These are phyloP conservation scores for Caenorhabditis uteleia DNA, from an alignment of 2,888 invertebrate genomes.

Conservation along the genomic window DNA sequence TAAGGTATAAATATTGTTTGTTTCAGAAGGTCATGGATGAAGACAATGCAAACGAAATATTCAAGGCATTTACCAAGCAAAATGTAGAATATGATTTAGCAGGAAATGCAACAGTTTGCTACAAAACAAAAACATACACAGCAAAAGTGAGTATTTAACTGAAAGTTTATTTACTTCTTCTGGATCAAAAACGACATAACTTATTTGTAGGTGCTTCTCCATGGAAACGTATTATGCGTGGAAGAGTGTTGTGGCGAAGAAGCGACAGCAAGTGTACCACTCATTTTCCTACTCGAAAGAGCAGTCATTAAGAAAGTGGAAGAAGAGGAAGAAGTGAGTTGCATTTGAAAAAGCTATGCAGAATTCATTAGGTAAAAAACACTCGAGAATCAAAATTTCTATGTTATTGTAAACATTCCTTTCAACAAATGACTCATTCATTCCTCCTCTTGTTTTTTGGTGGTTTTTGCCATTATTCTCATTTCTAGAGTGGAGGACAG, in stretches of 20 bases:
- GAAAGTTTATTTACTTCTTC: too few species aligned
- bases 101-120: conserved; percentile 22
- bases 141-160: conserved; percentile 42
- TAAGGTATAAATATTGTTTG: too few species aligned
- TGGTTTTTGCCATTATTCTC: too few species aligned
- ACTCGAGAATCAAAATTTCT: too few species aligned
- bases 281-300: conserved; percentile 62
- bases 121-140: conserved; percentile 32
- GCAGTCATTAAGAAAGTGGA: conserved; percentile 45
- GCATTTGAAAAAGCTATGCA: too few species aligned
- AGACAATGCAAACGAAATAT: conserved; percentile 67
- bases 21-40: conserved; percentile 68
- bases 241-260: conserved; percentile 35
- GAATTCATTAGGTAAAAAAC: too few species aligned
- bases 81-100: conserved; percentile 22
- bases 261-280: conserved; percentile 52
- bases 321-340: too few species aligned
- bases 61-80: conserved; percentile 49
- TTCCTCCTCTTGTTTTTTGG: too few species aligned
- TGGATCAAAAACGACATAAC: not conserved
- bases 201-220: conserved; percentile 29
- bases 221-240: conserved; percentile 45
- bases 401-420: too few species aligned
- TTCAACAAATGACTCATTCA: too few species aligned
- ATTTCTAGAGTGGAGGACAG: too few species aligned